A percentile compares a stretch with the other conserved stretches of the same genome.
These are phyloP conservation scores for Thamnaconus septentrionalis DNA, from an alignment of 2,113 vertebrate genomes.

Conservation along the genomic window DNA sequence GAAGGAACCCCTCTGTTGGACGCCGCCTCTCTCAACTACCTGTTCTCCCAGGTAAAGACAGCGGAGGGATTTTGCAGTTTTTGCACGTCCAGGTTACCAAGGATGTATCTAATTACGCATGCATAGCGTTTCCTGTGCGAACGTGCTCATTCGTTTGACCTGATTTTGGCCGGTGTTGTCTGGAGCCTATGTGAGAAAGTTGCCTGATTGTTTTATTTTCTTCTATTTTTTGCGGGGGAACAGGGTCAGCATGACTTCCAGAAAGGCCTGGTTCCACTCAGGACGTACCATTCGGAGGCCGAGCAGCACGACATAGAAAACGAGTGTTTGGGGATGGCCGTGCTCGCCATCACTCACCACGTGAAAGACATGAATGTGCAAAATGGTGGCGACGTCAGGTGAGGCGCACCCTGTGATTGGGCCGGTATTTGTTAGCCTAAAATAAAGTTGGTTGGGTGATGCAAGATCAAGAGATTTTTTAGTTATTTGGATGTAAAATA, in stretches of 20 bases:
- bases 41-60: slow-evolving; percentile 87
- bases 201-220: too few relatives aligned
- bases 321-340: slow-evolving; percentile 96
- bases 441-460: neutral
- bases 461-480: too few relatives aligned
- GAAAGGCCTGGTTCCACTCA: slow-evolving; percentile 84
- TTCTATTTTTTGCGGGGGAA: neutral
- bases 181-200: too few relatives aligned
- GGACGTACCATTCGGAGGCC: slow-evolving; percentile 79
- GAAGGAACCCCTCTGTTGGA: slow-evolving; percentile 91
- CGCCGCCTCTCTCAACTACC: slow-evolving; percentile 85
- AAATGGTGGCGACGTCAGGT: slow-evolving; percentile 87
- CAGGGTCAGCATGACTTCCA: slow-evolving; percentile 94
- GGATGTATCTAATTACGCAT: too few relatives aligned
- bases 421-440: neutral
- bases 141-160: too few relatives aligned
- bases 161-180: too few relatives aligned
- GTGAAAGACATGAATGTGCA: slow-evolving; percentile 77
- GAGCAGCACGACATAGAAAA: slow-evolving; percentile 95
- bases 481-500: too few relatives aligned
- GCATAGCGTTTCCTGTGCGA: too few relatives aligned
- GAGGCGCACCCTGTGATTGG: slow-evolving; percentile 1
- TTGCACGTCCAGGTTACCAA: too few relatives aligned
- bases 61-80: too few relatives aligned
- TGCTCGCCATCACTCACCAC: slow-evolving; percentile 91